These are phyloP conservation scores for Garra rufa DNA, from an alignment of 2,113 vertebrate genomes.

Conservation along the genomic window DNA sequence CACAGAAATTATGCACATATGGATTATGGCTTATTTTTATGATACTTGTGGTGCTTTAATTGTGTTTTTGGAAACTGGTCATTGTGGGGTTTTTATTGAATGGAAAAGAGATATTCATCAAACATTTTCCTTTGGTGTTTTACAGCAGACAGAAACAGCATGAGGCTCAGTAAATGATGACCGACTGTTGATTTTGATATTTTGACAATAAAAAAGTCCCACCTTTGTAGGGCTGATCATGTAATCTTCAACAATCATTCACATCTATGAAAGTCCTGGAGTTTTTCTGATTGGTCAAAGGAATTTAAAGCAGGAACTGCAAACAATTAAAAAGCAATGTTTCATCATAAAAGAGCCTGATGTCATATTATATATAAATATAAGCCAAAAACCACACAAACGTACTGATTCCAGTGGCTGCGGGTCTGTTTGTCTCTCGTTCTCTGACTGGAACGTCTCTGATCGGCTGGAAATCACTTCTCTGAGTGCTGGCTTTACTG, in stretches of 20 bases:
- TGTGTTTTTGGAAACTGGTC: not conserved
- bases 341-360: not conserved
- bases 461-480: slow-evolving; percentile 65
- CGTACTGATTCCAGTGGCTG: slow-evolving; percentile 67
- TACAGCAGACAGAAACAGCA: too few species aligned
- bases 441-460: slow-evolving; percentile 41
- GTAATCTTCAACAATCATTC: slow-evolving; percentile 21
- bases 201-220: slow-evolving; percentile 49
- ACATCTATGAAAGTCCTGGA: slow-evolving; percentile 64
- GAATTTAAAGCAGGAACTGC: slow-evolving; percentile 67
- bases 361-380: not conserved
- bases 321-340: slow-evolving; percentile 7
- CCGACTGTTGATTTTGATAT: not conserved
- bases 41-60: not conserved
- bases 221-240: slow-evolving; percentile 72
- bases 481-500: slow-evolving; percentile 67
- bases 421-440: slow-evolving; percentile 57
- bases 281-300: slow-evolving; percentile 58
- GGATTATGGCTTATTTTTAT: not conserved
- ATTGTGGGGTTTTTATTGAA: too few species aligned
- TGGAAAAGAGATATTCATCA: too few species aligned
- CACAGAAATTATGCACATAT: not conserved
- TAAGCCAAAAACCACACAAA: not conserved
- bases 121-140: not conserved
- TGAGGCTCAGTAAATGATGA: not conserved